Evolutionary conservation across 2,797 vertebrate species (phyloP), one percentile per base, ranked within the genome.

Genomic region (Chelmon rostratus): DNA sequence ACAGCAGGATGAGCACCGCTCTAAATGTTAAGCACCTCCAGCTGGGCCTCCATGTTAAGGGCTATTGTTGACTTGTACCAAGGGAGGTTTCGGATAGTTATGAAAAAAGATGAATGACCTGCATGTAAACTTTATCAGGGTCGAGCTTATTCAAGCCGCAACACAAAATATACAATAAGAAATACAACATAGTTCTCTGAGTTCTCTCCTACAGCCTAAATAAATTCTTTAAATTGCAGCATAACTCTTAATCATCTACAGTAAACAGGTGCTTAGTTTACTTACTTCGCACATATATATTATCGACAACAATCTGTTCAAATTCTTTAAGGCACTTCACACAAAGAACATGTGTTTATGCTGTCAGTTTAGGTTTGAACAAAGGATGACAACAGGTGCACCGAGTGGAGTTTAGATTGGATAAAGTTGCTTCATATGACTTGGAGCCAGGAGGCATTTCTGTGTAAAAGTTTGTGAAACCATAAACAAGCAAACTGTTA

Each of bases 11-110:
- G 90, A 90, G 89, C 89, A 79, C 79, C 67, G 86, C 86, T 91
- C 84, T 85, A 88, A 93, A 90, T 84, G 84, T 92, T 92, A 93
- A 95, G 90, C 89, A 92, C 86, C 90, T 95, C 93, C 94, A 95
- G 93, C 93, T 95, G 94, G 82, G 86, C 90, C 78, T 89, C 78
- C 63, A 82, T 94, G 90, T 93, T 87, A 91, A 89, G 91, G 73
- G 70, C 92, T 91, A 91, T 94, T 94, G 94, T 94, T 92, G 75
- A 85, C 84, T 85, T 75, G 68, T 71, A 84, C 77, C 91, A 70
- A 66, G 88, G 88, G 93, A 92, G 77, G 69, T 71, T 90, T 86
- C 9, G 19, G 58, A 85, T 75, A 62, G 57, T 86, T 77, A 54
- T 19, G 16, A 83, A 85, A 28, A 75, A 88, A 78, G 61, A 83